phyloP scores from a whole-genome alignment of 2,888 invertebrate species.

The Protonemura montana region DNA sequence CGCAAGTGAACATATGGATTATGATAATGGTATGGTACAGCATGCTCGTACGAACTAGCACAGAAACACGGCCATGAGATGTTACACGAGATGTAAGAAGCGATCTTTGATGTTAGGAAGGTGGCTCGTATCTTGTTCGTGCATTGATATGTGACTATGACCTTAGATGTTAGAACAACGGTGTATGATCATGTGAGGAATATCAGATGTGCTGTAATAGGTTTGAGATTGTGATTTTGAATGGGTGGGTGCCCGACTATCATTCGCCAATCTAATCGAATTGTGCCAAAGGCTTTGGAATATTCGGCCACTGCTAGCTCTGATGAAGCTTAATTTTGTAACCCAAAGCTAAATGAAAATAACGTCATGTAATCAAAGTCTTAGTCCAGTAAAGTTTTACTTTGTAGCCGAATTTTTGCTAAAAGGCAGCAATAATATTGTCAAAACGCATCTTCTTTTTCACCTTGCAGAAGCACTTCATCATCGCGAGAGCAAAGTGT shows the following conservation, averaged over 20 bases:
- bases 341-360: too few species aligned
- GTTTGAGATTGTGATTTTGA: background rate
- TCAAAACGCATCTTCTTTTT: too few species aligned
- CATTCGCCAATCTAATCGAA: background rate
- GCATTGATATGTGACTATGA: constrained; percentile 16
- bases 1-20: background rate
- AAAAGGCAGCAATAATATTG: too few species aligned
- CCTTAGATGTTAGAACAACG: background rate
- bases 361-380: too few species aligned
- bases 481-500: too few species aligned
- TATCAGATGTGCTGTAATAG: background rate
- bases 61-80: background rate
- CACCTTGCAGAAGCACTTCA: too few species aligned
- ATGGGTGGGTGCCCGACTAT: background rate
- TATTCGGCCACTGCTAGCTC: too few species aligned
- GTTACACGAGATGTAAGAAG: background rate
- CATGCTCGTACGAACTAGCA: background rate
- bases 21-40: background rate
- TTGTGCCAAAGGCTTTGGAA: background rate
- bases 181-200: background rate
- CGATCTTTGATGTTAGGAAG: constrained; percentile 26
- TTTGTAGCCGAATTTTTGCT: too few species aligned
- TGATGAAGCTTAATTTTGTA: too few species aligned
- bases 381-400: too few species aligned
- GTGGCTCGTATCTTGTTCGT: background rate